These are phyloP conservation scores for Nephrotoma appendiculata DNA, from an alignment of 2,888 invertebrate species.

Conservation along the genomic window DNA sequence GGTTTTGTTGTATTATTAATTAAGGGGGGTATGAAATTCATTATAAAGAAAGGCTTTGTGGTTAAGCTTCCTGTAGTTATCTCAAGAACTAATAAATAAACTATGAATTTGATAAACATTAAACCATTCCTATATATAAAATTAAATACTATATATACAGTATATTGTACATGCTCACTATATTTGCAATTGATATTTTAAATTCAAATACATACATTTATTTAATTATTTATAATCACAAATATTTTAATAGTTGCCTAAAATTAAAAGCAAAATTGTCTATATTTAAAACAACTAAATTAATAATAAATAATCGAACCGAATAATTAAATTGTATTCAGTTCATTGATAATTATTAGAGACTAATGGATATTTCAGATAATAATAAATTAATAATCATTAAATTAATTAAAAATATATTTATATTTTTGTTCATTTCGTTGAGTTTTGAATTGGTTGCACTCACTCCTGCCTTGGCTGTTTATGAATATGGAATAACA, in stretches of 20 bases:
- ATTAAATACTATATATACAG: no score
- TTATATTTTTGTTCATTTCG: neutral
- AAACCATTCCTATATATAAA: no score
- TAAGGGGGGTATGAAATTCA: neutral
- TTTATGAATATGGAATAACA: neutral
- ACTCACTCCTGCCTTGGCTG: no score
- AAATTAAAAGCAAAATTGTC: neutral
- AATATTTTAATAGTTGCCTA: neutral
- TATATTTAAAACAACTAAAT: neutral
- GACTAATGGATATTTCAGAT: neutral
- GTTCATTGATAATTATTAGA: neutral
- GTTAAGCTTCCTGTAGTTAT: no score
- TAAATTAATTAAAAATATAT: neutral
- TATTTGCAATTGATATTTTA: neutral
- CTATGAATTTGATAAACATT: no score
- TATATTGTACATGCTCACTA: no score
- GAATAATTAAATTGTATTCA: neutral
- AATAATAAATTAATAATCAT: neutral
- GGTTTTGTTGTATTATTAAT: neutral
- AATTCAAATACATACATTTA: neutral
- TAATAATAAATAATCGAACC: neutral
- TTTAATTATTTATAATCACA: neutral
- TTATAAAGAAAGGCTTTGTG: no score
- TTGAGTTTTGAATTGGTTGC: neutral
- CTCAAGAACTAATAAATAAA: no score